Conservation (phyloP, 1,140 invertebrate species). For the Sinella curviseta region DNA sequence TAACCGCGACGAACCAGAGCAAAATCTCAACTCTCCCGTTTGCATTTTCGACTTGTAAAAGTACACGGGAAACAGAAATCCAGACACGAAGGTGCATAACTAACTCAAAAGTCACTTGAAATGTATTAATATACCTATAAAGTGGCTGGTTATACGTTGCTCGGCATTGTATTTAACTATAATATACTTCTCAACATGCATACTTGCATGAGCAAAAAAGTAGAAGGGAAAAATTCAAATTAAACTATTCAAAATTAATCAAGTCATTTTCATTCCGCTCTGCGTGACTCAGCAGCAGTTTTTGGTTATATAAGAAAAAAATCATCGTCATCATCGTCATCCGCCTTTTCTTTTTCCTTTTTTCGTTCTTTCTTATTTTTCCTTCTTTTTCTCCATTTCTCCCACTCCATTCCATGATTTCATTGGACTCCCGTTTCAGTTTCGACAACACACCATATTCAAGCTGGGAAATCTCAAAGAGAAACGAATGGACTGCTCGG, state of each 20-base stretch:
- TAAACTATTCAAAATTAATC: conserved; percentile 20
- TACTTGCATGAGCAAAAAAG: no score
- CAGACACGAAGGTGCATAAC: no score
- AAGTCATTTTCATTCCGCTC: conserved; percentile 13
- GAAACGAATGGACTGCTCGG: background rate
- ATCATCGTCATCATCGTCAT: background rate
- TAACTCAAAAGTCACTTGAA: no score
- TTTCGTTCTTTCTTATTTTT: background rate
- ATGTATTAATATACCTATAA: no score
- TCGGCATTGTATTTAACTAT: no score
- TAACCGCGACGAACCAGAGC: background rate
- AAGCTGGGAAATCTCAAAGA: background rate
- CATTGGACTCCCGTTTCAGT: background rate
- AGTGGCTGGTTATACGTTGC: no score
- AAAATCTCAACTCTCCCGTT: background rate
- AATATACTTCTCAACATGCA: no score
- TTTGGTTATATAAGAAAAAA: background rate
- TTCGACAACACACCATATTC: background rate
- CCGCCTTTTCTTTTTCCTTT: background rate
- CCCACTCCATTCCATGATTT: background rate
- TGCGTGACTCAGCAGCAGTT: conserved; percentile 9
- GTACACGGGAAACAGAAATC: no score
- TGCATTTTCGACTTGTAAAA: no score
- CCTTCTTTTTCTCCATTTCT: background rate
- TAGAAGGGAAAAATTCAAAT: conserved; percentile 1